Percentiles rank a stretch among this genome's conserved stretches.
phyloP scores from a whole-genome alignment of 2,888 invertebrate genomes.

The Cerastis rubricosa region DNA sequence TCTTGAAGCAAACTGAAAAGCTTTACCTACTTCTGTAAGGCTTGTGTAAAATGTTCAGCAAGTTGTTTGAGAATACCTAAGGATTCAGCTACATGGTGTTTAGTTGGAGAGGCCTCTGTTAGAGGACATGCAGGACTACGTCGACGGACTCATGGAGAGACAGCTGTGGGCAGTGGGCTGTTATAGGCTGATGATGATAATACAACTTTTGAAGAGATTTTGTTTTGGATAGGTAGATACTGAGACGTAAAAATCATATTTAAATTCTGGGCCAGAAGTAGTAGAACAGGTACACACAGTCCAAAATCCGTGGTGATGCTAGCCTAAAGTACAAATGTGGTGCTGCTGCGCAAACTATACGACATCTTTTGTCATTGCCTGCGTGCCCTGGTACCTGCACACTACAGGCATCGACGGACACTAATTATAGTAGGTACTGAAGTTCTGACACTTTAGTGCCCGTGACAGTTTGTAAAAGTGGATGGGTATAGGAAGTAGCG shows the following conservation, averaged over 20 bases:
- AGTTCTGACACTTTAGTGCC: too few species aligned
- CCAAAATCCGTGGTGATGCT: too few species aligned
- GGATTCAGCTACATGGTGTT: not conserved
- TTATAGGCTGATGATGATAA: not conserved
- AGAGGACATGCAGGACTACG: constrained; percentile 91
- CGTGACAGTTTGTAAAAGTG: not conserved
- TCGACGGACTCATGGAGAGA: constrained; percentile 90
- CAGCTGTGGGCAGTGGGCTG: constrained; percentile 86
- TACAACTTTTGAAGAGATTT: not conserved
- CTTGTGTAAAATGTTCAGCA: not conserved
- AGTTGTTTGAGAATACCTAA: not conserved
- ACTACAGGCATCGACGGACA: not conserved
- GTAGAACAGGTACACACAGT: too few species aligned
- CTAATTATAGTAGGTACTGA: too few species aligned
- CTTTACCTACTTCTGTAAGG: not conserved
- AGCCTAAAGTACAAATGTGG: not conserved
- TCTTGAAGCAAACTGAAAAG: not conserved
- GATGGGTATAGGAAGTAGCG: not conserved
- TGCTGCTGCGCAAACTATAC: too few species aligned
- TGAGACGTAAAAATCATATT: not conserved
- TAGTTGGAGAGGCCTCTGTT: not conserved
- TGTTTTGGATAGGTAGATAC: not conserved
- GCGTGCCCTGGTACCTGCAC: not conserved
- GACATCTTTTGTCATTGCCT: not conserved
- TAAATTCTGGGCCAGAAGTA: not conserved